Base-by-base conservation (phyloP, 2,113 vertebrate species). In the Chaetura pelagica region DNA sequence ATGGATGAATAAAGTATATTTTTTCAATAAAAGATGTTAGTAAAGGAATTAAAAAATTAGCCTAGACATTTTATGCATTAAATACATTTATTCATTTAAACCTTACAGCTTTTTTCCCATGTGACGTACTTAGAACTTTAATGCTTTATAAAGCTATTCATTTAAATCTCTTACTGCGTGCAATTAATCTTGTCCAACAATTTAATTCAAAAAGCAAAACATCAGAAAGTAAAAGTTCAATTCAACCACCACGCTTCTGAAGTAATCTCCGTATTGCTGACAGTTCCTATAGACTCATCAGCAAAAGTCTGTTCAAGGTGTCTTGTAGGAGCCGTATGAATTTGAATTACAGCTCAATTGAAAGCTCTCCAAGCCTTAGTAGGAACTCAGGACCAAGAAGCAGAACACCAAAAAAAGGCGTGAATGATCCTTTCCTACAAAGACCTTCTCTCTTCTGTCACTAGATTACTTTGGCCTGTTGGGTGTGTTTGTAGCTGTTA, bases 111-210 rank as follows among this genome's bases (percentile, higher is more conserved):
- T 95, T 92, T 93, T 77, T 88, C 93, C 95, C 97, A 96, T 97
- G 97, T 97, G 96, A 95, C 97, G 96, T 91, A 97, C 93, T 97
- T 97, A 98, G 96, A 97, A 97, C 96, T 96, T 97, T 96, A 98
- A 98, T 96, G 97, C 93, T 97, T 98, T 97, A 98, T 96, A 96
- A 93, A 96, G 93, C 96, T 86, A 97, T 97, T 98, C 97, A 98
- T 97, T 98, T 98, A 98, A 98, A 97, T 97, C 88, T 97, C 97
- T 98, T 88, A 97, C 90, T 97, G 96, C 52, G 32, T 96, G 96
- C 97, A 98, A 98, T 98, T 98, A 98, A 98, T 98, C 98, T 98
- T 98, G 97, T 97, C 97, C 98, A 98, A 96, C 97, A 98, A 97
- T 97, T 98, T 96, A 97, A 98, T 98, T 98, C 97, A 97, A 93